Evolutionary conservation across 1,140 invertebrate species (phyloP).

Genomic region (Archivesica marissinica): DNA sequence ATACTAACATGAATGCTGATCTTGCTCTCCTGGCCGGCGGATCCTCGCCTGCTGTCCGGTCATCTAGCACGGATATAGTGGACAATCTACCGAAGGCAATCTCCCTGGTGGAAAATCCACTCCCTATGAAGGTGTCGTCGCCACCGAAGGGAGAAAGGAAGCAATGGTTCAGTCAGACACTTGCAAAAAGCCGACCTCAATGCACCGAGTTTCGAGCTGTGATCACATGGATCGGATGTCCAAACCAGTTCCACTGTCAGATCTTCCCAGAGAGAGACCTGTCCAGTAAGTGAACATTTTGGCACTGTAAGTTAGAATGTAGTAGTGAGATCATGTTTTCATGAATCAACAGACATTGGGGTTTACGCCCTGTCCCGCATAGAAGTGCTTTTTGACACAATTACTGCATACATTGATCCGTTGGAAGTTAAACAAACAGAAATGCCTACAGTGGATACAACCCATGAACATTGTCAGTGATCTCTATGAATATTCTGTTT

Average conservation of each 20-base stretch:
- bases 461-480: too few species aligned
- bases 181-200: slow-evolving; percentile 4
- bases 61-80: slow-evolving; percentile 35
- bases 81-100: slow-evolving; percentile 44
- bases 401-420: too few species aligned
- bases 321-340: too few species aligned
- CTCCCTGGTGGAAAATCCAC: background rate
- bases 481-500: too few species aligned
- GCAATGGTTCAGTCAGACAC: slow-evolving; percentile 17
- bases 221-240: slow-evolving; percentile 43
- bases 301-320: too few species aligned
- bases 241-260: slow-evolving; percentile 53
- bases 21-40: slow-evolving; percentile 4
- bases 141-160: slow-evolving; percentile 41
- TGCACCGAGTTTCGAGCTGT: slow-evolving; percentile 31
- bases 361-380: too few species aligned
- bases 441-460: too few species aligned
- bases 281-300: slow-evolving; percentile 14
- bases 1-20: background rate
- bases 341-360: too few species aligned
- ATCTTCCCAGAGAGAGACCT: slow-evolving; percentile 23
- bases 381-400: too few species aligned
- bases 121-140: slow-evolving; percentile 37
- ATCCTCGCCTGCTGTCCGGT: background rate
- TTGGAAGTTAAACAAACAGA: too few species aligned